A percentile compares a stretch with the other conserved stretches of the same genome.
These are phyloP conservation scores for Regulus satrapa DNA, from an alignment of 2,113 vertebrate genomes.

Conservation along the genomic window DNA sequence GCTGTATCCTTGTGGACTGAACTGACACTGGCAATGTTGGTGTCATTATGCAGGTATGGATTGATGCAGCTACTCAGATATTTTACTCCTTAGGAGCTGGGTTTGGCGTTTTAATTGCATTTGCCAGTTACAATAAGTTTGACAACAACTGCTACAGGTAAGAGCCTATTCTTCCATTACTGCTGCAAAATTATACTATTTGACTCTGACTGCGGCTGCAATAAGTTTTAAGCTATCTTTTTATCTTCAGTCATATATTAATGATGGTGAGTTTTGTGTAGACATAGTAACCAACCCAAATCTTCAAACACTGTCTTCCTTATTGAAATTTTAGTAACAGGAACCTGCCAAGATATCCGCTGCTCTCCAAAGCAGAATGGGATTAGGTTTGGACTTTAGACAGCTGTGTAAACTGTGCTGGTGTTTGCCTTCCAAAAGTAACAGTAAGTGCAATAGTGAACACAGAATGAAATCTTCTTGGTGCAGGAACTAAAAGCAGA, in stretches of 20 bases:
- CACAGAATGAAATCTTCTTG: not conserved
- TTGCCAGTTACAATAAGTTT: constrained; percentile 98
- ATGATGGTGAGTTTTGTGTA: not conserved
- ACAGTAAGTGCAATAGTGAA: not conserved
- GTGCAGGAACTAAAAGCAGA: not conserved
- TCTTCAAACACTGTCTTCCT: not conserved
- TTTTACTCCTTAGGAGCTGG: constrained; percentile 97
- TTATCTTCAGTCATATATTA: not conserved
- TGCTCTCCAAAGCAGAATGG: not conserved
- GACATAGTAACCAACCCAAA: constrained; percentile 26
- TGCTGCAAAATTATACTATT: not conserved
- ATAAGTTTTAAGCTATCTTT: not conserved
- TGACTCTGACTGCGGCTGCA: not conserved
- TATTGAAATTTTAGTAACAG: constrained; percentile 12
- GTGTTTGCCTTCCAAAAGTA: constrained; percentile 48
- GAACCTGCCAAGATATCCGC: not conserved
- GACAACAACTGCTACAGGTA: constrained; percentile 99
- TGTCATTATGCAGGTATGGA: constrained; percentile 87
- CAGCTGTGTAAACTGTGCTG: constrained; percentile 51
- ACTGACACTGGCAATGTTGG: not conserved
- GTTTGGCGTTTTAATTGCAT: constrained; percentile 96
- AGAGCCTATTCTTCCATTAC: not conserved
- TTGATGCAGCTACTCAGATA: constrained; percentile 97
- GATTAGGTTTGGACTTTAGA: constrained; percentile 44
- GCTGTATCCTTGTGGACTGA: not conserved